Evolutionary conservation across 1,140 invertebrate species (phyloP).

Genomic region (Brachionus paranguensis): DNA sequence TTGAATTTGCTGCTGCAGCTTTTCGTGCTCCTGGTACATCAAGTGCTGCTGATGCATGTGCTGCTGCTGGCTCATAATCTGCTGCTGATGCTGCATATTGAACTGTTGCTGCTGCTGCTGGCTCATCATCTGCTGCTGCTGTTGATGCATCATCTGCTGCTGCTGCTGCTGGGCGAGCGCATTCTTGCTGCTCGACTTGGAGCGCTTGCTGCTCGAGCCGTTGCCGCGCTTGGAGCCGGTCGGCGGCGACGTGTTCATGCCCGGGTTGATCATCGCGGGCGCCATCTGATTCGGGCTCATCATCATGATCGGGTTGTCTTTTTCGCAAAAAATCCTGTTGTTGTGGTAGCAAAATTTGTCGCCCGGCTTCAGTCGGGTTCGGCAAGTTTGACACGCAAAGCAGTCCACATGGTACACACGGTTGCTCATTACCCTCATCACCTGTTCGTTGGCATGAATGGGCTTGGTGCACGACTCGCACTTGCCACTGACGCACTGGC

Average conservation of each 20-base stretch:
- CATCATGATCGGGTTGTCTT: constrained; percentile 34
- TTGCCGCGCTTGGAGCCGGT: neutral
- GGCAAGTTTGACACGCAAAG: constrained; percentile 17
- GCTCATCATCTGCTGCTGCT: constrained; percentile 2
- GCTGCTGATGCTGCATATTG: neutral
- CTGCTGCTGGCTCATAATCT: neutral
- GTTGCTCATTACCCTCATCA: constrained; percentile 28
- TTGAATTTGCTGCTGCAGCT: neutral
- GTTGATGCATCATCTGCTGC: neutral
- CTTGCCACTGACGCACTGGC: neutral
- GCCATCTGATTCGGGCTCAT: neutral
- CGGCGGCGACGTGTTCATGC: neutral
- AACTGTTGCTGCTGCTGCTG: constrained; percentile 4
- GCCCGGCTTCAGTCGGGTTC: neutral
- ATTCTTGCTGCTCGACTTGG: neutral
- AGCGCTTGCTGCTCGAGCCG: neutral
- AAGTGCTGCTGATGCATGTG: neutral
- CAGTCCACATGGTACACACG: constrained; percentile 34
- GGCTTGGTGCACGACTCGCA: constrained; percentile 18
- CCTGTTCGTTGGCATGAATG: constrained; percentile 26
- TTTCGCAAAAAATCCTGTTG: constrained; percentile 33
- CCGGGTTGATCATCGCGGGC: neutral
- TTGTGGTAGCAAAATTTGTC: constrained; percentile 25
- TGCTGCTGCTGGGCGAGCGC: neutral
- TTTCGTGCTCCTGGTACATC: neutral